A percentile compares a stretch with the other conserved stretches of the same genome.
Evolutionary conservation across 2,113 vertebrate genomes (phyloP).

Genomic region (Varanus salvator): DNA sequence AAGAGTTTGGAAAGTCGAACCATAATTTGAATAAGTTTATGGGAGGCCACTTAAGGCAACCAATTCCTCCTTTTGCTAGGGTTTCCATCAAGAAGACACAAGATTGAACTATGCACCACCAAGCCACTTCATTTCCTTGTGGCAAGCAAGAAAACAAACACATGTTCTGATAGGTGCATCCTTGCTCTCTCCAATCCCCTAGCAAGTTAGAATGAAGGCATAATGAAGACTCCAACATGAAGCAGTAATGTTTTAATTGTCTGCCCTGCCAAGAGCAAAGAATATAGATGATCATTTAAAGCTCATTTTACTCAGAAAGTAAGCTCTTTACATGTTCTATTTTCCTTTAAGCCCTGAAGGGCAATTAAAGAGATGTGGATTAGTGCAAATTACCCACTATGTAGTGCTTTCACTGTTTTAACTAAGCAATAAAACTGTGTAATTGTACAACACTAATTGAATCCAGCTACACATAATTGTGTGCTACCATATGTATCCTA

Average conservation of each 20-base stretch:
- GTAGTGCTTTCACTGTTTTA: conserved; percentile 80
- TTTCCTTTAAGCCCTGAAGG: conserved; percentile 73
- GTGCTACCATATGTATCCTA: conserved; percentile 80
- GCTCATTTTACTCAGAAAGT: conserved; percentile 65
- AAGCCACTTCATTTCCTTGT: conserved; percentile 6
- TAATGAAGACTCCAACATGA: conserved; percentile 57
- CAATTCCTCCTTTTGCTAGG: neutral
- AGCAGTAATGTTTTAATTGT: conserved; percentile 68
- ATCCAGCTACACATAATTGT: conserved; percentile 79
- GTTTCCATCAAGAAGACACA: neutral
- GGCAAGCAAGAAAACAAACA: conserved; percentile 9
- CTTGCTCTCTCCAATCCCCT: conserved; percentile 34
- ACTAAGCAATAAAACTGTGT: conserved; percentile 83
- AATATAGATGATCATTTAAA: conserved; percentile 72
- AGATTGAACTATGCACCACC: no score
- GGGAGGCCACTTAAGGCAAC: neutral
- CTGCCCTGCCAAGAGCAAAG: conserved; percentile 62
- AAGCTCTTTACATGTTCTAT: conserved; percentile 66
- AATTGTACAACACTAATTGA: conserved; percentile 84
- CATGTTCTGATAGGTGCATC: neutral
- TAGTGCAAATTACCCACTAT: conserved; percentile 79
- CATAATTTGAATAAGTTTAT: neutral
- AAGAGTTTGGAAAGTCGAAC: neutral
- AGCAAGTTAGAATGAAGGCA: conserved; percentile 44
- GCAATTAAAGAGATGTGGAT: conserved; percentile 78